phyloP scores from a whole-genome alignment of 2,797 vertebrate genomes.

The Ataeniobius toweri region DNA sequence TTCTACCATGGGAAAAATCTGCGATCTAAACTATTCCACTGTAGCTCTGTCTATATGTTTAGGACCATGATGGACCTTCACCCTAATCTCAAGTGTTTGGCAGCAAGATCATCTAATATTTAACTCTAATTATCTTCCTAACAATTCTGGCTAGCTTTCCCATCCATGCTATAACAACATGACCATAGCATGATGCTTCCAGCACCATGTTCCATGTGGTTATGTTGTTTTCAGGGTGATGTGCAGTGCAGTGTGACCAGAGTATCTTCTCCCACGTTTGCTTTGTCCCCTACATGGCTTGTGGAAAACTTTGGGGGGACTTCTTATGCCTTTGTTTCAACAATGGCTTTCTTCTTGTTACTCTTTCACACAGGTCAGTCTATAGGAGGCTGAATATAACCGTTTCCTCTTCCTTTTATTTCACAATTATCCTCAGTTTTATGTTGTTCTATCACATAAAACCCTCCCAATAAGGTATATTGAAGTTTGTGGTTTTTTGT shows the following conservation, averaged over 20 bases:
- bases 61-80: not conserved
- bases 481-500: not conserved
- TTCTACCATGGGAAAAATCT: not conserved
- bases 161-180: not conserved
- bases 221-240: not conserved
- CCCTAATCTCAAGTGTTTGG: not conserved
- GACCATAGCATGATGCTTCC: not conserved
- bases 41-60: not conserved
- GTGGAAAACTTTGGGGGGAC: not conserved
- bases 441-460: not conserved
- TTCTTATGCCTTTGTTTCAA: not conserved
- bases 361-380: not conserved
- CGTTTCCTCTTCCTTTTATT: not conserved
- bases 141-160: not conserved
- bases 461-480: not conserved
- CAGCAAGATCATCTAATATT: not conserved
- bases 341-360: not conserved
- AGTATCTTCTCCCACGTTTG: not conserved
- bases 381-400: not conserved
- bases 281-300: not conserved
- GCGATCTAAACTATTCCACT: not conserved
- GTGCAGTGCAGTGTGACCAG: not conserved
- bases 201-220: not conserved
- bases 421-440: not conserved
- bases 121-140: not conserved